phyloP scores from a whole-genome alignment of 2,113 vertebrate genomes.

The Eulacestoma nigropectus region DNA sequence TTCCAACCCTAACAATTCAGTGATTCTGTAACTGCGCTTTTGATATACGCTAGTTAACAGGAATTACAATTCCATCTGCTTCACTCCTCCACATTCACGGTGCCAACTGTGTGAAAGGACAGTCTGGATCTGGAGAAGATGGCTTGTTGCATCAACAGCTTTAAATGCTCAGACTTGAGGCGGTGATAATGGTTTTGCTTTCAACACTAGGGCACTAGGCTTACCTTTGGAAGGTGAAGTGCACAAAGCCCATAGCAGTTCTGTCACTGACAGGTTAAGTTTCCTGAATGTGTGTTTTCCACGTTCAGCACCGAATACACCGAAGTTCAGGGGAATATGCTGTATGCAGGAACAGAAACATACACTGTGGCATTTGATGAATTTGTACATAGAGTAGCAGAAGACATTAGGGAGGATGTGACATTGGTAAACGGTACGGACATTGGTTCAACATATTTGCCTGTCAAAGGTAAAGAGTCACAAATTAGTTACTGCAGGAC shows the following conservation, averaged over 20 bases:
- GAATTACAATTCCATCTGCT: background rate
- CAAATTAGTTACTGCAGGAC: background rate
- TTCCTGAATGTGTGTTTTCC: background rate
- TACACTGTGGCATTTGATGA: background rate
- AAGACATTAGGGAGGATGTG: background rate
- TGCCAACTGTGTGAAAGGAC: fast-evolving
- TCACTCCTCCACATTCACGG: fast-evolving
- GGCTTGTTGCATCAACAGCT: background rate
- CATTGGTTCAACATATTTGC: fast-evolving
- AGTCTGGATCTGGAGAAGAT: background rate
- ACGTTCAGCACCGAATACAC: background rate
- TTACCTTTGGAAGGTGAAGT: background rate
- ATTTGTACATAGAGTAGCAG: background rate
- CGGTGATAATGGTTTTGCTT: background rate
- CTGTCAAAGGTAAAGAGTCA: background rate
- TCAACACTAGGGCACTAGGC: background rate
- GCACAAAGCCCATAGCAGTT: fast-evolving
- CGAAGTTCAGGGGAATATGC: background rate
- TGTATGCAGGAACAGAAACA: background rate
- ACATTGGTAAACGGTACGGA: background rate
- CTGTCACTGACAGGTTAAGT: background rate
- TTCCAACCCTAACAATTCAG: background rate
- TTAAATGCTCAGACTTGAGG: background rate
- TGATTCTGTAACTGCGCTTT: background rate
- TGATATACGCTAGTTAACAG: background rate